Conservation (phyloP, 2,113 vertebrate genomes). For the Erpornis zantholeuca region DNA sequence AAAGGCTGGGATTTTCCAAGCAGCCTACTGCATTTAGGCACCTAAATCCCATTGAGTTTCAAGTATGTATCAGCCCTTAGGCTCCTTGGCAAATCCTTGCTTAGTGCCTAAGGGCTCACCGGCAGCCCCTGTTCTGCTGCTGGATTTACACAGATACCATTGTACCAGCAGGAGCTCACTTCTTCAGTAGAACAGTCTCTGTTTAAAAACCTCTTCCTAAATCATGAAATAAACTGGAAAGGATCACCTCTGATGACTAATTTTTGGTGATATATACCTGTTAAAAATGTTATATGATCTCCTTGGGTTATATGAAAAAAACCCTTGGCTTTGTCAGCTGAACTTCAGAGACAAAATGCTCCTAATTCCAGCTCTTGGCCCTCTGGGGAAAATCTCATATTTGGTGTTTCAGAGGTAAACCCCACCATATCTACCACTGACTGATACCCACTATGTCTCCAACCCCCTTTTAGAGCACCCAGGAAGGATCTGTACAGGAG, state of each 20-base stretch:
- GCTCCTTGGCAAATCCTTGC: slow-evolving; percentile 17
- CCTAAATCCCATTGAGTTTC: slow-evolving; percentile 31
- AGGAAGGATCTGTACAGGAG: not conserved
- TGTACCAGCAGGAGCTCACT: not conserved
- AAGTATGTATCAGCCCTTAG: slow-evolving; percentile 3
- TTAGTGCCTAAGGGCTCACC: not conserved
- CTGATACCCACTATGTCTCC: not conserved
- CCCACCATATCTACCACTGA: not conserved
- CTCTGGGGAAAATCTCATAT: not conserved
- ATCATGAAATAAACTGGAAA: not conserved
- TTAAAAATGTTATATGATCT: not conserved
- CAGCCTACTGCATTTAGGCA: slow-evolving; percentile 31
- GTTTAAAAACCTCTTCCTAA: not conserved
- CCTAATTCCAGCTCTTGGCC: not conserved
- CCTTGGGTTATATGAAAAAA: not conserved
- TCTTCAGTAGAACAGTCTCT: not conserved
- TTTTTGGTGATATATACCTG: not conserved
- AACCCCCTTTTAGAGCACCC: not conserved
- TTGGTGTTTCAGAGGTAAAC: not conserved
- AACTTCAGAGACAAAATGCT: not conserved
- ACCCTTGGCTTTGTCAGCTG: not conserved
- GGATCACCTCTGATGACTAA: not conserved
- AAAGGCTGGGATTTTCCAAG: slow-evolving; percentile 15
- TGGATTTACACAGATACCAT: not conserved
- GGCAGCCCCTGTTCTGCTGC: not conserved